Percentiles rank a stretch among this genome's conserved stretches.
These are phyloP conservation scores for Leguminivora glycinivorella DNA, from an alignment of 1,140 invertebrate genomes.

Conservation along the genomic window DNA sequence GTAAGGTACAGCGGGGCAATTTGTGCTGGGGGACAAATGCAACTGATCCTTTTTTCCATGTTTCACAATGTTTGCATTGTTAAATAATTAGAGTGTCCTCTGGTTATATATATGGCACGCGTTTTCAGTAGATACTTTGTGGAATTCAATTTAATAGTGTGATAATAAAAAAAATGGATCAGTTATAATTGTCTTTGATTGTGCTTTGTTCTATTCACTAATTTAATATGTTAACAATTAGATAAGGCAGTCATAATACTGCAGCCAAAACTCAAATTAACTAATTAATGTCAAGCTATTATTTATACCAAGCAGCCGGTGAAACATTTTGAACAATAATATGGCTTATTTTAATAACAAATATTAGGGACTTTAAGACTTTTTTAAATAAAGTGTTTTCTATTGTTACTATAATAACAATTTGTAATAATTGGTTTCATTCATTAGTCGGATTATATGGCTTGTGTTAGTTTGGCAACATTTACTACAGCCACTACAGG, in stretches of 20 bases:
- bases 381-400: not conserved
- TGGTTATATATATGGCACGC: no score
- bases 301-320: not conserved
- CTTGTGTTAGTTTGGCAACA: not conserved
- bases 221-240: slow-evolving; percentile 8
- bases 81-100: no score
- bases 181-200: not conserved
- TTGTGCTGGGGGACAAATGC: no score
- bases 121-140: no score
- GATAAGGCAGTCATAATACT: not conserved
- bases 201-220: not conserved
- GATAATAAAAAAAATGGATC: no score
- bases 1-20: no score
- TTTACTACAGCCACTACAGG: no score
- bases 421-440: not conserved
- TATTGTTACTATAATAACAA: not conserved
- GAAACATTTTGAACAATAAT: not conserved
- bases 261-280: slow-evolving; percentile 9
- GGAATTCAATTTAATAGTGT: no score
- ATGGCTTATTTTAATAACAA: not conserved
- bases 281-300: slow-evolving; percentile 25
- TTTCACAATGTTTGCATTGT: no score
- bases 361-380: not conserved
- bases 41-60: no score
- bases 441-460: not conserved